A percentile compares a stretch with the other conserved stretches of the same genome.
phyloP scores from a whole-genome alignment of 2,797 vertebrate genomes.

The Gambusia yucatana region DNA sequence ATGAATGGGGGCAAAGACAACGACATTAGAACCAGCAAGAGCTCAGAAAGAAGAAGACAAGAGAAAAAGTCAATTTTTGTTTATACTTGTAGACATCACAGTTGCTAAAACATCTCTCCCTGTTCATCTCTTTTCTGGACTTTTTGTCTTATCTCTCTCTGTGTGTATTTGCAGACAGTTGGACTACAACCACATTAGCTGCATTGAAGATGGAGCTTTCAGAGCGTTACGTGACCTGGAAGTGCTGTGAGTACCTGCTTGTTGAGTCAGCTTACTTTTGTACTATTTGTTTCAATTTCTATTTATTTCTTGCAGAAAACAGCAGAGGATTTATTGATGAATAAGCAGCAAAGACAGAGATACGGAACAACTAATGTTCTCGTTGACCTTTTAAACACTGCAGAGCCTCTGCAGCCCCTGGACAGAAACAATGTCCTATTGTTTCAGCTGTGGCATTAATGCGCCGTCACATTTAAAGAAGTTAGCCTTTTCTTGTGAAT shows the following conservation, averaged over 20 bases:
- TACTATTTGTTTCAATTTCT: neutral
- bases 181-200: conserved; percentile 99
- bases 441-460: conserved; percentile 17
- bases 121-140: conserved; percentile 16
- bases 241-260: conserved; percentile 93
- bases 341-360: conserved; percentile 26
- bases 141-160: conserved; percentile 15
- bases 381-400: conserved; percentile 55
- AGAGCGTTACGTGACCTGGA: conserved; percentile 97
- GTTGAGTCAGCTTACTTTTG: conserved; percentile 16
- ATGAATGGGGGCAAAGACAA: conserved; percentile 55
- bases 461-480: neutral
- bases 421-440: conserved; percentile 16
- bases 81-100: conserved; percentile 7
- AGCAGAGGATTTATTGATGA: conserved; percentile 12
- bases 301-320: neutral
- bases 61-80: conserved; percentile 25
- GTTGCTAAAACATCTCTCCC: neutral
- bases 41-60: conserved; percentile 44
- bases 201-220: conserved; percentile 97
- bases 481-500: neutral
- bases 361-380: conserved; percentile 29
- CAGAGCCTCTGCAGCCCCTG: conserved; percentile 24
- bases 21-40: conserved; percentile 42
- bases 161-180: conserved; percentile 87